Base-by-base conservation (phyloP, 2,888 invertebrate species). In the Eugnorisma glareosa region DNA sequence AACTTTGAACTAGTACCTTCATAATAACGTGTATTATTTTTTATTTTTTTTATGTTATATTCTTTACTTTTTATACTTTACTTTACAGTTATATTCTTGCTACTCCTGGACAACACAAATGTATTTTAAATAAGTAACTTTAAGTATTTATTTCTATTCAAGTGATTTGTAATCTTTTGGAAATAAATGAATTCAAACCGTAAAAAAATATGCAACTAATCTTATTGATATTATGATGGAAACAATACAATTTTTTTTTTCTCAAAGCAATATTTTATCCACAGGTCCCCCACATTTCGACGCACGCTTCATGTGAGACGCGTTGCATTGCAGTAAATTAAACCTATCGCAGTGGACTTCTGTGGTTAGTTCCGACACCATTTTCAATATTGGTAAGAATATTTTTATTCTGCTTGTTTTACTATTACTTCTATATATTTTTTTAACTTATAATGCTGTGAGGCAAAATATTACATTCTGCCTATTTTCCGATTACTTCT, bases 231-330 rank as follows among this genome's bases (percentile, higher is more conserved):
- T 61, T 54, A 31, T 10, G 28, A 51, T 18, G 5, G 24, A 71
- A 76, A 51, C 13, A 67, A 40, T 21, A 54, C 59, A 0, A 43
- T 37, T 51, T 67, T 37, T n/a, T 57, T 28, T 54, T 79, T 68
- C 28, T 59, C n/a, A n/a, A 43, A 37, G 15, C 66, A 28, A 72
- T 79, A 79, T 67, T 40, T 83, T 37, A 72, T 67, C 24, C 68
- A 11, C 86, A 83, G 83, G 68, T 74, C 73, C 51, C 73, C 71
- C 51, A 83, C 61, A 79, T 83, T 59, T 63, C 64, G 63, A 57
- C 61, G 21, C 79, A 66, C 59, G 73, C 66, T 79, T 75, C 73
- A 63, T 24, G 54, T 69, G 64, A 78, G 45, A 67, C 43, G 48
- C n/a, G 57, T 35, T 63, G 51, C 57, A 73, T 35, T 63, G 51